Evolutionary conservation across 2,888 invertebrate genomes (phyloP).

Genomic region (Brachypalpus laphriformis): DNA sequence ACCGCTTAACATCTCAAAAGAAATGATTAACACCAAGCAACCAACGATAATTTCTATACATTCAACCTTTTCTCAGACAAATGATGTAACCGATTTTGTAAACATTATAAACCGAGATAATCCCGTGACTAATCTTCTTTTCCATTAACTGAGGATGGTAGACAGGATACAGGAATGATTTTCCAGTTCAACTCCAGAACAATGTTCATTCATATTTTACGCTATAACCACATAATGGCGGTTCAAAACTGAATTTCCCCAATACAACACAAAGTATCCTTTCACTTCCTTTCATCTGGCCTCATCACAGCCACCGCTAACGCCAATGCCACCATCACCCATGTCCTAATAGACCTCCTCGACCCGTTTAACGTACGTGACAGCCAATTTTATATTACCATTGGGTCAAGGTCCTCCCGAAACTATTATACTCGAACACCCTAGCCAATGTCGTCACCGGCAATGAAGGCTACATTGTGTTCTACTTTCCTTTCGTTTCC

Average conservation of each 20-base stretch:
- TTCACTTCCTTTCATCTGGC: background rate
- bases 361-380: conserved; percentile 23
- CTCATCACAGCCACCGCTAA: background rate
- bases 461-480: background rate
- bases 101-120: background rate
- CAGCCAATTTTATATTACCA: conserved; percentile 15
- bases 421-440: conserved; percentile 11
- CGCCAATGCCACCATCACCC: too few relatives aligned
- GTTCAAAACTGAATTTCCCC: conserved; percentile 18
- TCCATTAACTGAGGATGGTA: background rate
- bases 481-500: conserved; percentile 11
- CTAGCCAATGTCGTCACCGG: background rate
- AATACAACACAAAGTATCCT: background rate
- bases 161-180: background rate
- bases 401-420: conserved; percentile 47
- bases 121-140: background rate
- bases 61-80: background rate
- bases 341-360: conserved; percentile 3
- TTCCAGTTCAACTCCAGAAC: background rate
- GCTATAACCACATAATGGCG: background rate
- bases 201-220: background rate
- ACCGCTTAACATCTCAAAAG: background rate
- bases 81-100: background rate
- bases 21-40: too few relatives aligned
- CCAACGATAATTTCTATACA: background rate